These are phyloP conservation scores for Radopholus similis DNA, from an alignment of 1,140 invertebrate genomes.

Conservation along the genomic window DNA sequence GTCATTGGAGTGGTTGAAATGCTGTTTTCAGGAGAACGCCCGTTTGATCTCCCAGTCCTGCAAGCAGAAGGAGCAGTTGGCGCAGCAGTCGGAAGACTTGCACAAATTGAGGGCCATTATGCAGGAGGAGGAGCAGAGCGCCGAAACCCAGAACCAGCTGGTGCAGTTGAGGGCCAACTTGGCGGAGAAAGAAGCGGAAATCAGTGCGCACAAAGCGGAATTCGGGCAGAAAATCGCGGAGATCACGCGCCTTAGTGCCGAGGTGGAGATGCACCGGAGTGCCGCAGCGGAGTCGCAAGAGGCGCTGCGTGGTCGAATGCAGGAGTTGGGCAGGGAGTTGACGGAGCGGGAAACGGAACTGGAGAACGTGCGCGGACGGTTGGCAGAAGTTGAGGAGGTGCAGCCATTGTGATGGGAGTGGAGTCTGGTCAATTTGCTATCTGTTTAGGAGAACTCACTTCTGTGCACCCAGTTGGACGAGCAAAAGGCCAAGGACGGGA, in stretches of 20 bases:
- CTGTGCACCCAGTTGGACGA: no score
- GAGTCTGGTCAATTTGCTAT: no score
- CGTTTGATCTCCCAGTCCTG: not conserved
- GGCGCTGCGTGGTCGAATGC: not conserved
- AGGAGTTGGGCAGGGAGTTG: not conserved
- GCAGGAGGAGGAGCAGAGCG: not conserved
- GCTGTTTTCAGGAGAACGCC: slow-evolving; percentile 3
- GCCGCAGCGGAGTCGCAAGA: no score
- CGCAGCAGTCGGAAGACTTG: not conserved
- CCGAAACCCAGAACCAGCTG: not conserved
- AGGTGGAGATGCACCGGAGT: no score
- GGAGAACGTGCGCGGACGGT: not conserved
- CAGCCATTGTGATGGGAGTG: no score
- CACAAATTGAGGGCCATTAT: not conserved
- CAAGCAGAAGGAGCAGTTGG: slow-evolving; percentile 3
- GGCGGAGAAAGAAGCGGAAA: not conserved
- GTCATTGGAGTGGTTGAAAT: not conserved
- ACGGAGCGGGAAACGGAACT: not conserved
- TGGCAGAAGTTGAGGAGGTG: no score
- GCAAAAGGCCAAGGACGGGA: no score
- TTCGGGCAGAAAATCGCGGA: not conserved
- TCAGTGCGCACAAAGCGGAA: not conserved
- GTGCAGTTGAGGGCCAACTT: not conserved
- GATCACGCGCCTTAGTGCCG: not conserved
- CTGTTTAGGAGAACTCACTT: no score